phyloP scores from a whole-genome alignment of 2,797 vertebrate species.

The Crocidura indochinensis region DNA sequence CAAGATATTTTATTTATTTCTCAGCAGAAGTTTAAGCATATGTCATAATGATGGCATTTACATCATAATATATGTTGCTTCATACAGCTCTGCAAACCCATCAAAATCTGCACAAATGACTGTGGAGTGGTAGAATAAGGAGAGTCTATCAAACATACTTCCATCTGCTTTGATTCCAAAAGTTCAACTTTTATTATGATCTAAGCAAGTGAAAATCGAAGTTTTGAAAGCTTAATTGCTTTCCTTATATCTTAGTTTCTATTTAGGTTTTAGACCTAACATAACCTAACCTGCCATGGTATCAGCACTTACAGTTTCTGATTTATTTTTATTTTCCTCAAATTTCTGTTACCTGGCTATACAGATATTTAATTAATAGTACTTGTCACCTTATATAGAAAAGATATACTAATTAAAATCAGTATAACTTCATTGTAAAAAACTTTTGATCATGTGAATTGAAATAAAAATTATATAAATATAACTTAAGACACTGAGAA shows the following conservation, averaged over 20 bases:
- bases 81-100: slow-evolving; percentile 89
- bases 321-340: slow-evolving; percentile 22
- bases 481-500: too few relatives aligned
- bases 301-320: slow-evolving; percentile 31
- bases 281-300: slow-evolving; percentile 45
- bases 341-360: slow-evolving; percentile 23
- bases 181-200: slow-evolving; percentile 88
- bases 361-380: slow-evolving; percentile 26
- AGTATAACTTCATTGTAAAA: not conserved
- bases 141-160: slow-evolving; percentile 86
- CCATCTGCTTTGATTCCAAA: slow-evolving; percentile 88
- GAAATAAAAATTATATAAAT: not conserved
- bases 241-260: slow-evolving; percentile 68
- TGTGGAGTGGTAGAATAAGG: slow-evolving; percentile 83
- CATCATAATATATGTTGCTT: slow-evolving; percentile 91
- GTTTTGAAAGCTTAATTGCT: slow-evolving; percentile 80
- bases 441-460: not conserved
- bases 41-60: slow-evolving; percentile 91
- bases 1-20: slow-evolving; percentile 91
- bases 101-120: slow-evolving; percentile 88
- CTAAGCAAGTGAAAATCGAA: slow-evolving; percentile 82
- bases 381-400: not conserved
- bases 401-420: slow-evolving; percentile 6
- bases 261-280: slow-evolving; percentile 61
- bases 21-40: slow-evolving; percentile 89